Conservation (phyloP, 2,888 invertebrate genomes). For the Belgica antarctica region DNA sequence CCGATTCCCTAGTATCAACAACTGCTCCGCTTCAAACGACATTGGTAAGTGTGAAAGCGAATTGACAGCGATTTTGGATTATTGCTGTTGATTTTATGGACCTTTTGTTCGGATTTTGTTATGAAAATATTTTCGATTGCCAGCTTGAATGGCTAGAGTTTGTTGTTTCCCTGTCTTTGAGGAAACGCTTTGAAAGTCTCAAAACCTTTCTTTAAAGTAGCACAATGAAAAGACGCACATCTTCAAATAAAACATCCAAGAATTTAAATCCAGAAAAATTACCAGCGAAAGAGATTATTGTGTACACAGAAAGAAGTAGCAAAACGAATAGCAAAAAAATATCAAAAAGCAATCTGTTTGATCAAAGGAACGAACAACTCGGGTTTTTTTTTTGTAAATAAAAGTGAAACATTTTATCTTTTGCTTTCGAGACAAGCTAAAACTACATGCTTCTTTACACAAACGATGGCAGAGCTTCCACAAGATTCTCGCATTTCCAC, state of each 20-base stretch:
- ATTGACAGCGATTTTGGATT: neutral
- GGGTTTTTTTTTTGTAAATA: neutral
- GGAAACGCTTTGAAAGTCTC: neutral
- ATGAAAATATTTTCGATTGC: too few species aligned
- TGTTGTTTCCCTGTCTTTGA: neutral
- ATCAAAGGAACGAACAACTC: neutral
- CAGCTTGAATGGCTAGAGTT: neutral
- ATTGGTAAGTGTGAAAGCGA: conserved; percentile 61
- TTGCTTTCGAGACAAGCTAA: neutral
- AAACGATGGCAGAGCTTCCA: too few species aligned
- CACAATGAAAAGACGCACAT: neutral
- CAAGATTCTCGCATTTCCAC: neutral
- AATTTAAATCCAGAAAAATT: too few species aligned
- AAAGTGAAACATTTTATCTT: neutral
- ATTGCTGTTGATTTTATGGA: neutral
- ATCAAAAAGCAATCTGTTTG: neutral
- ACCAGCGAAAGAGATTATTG: neutral
- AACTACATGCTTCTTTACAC: neutral
- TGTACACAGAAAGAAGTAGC: conserved; percentile 2
- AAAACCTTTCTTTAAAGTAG: neutral
- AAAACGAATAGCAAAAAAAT: too few species aligned
- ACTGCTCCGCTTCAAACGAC: conserved; percentile 75
- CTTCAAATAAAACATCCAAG: too few species aligned
- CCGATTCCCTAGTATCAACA: conserved; percentile 54
- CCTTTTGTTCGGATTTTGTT: neutral